Evolutionary conservation across 1,140 invertebrate genomes (phyloP).

Genomic region (Chionoecetes opilio): DNA sequence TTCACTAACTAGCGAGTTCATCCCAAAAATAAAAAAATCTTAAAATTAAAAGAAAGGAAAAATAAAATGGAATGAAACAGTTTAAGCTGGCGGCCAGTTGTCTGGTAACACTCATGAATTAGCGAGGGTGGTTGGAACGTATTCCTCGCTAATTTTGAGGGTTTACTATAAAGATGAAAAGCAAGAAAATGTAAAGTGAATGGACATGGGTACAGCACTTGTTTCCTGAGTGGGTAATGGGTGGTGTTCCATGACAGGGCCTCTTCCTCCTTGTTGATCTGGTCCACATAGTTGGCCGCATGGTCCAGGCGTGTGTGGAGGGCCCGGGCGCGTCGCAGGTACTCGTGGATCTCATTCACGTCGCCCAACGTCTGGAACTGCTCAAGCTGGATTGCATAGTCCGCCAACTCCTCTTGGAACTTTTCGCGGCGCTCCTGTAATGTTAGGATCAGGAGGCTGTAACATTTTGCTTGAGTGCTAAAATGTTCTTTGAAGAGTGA

Average conservation of each 20-base stretch:
- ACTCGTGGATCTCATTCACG: conserved; percentile 92
- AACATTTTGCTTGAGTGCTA: too few species aligned
- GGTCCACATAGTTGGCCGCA: conserved; percentile 92
- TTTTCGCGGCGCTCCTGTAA: conserved; percentile 84
- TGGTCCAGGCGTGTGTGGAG: conserved; percentile 88
- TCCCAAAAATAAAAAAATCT: too few species aligned
- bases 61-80: too few species aligned
- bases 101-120: neutral
- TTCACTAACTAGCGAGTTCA: too few species aligned
- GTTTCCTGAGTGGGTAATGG: conserved; percentile 92
- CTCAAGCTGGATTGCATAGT: conserved; percentile 92
- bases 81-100: too few species aligned
- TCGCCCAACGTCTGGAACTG: conserved; percentile 95
- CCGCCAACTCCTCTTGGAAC: conserved; percentile 92
- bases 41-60: too few species aligned
- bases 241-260: conserved; percentile 95
- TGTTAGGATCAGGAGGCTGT: neutral
- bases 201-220: conserved; percentile 84
- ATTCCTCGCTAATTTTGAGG: too few species aligned
- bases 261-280: conserved; percentile 96
- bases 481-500: too few species aligned
- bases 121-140: too few species aligned
- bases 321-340: conserved; percentile 91
- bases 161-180: neutral
- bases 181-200: neutral